These are phyloP conservation scores for Crotalus viridis DNA, from an alignment of 2,113 vertebrate species.

Conservation along the genomic window DNA sequence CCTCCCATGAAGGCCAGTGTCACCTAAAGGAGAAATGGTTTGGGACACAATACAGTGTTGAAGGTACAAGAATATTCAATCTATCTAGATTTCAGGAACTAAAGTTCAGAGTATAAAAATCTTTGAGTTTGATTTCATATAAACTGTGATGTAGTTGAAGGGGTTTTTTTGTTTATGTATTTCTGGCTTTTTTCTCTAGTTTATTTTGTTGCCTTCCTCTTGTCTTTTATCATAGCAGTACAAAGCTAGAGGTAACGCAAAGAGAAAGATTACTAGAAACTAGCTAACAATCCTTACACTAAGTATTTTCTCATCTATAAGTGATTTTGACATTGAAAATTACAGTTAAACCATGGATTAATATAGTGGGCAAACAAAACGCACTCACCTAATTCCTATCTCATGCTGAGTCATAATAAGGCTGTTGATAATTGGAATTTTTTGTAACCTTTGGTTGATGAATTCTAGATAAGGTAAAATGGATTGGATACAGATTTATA, in stretches of 20 bases:
- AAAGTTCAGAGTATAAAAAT: not conserved
- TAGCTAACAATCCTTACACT: not conserved
- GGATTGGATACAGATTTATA: not conserved
- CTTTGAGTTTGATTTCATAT: not conserved
- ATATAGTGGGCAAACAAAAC: not conserved
- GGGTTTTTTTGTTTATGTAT: not conserved
- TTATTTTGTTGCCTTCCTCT: not conserved
- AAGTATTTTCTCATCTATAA: not conserved
- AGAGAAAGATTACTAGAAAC: not conserved
- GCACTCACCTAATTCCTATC: not conserved
- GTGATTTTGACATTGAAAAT: not conserved
- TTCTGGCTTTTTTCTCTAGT: not conserved
- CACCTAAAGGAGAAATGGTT: slow-evolving; percentile 91
- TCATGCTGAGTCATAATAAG: not conserved
- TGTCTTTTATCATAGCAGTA: not conserved
- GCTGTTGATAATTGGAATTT: not conserved
- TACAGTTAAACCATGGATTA: not conserved
- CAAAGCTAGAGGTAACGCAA: not conserved
- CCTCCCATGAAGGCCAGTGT: slow-evolving; percentile 90
- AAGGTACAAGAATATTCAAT: slow-evolving; percentile 73
- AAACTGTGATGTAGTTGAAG: not conserved
- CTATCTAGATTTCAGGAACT: not conserved
- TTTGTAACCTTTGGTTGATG: not conserved
- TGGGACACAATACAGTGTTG: slow-evolving; percentile 90
- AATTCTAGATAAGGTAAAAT: not conserved